Evolutionary conservation across 2,888 invertebrate genomes (phyloP).

Genomic region (Agrochola lota): DNA sequence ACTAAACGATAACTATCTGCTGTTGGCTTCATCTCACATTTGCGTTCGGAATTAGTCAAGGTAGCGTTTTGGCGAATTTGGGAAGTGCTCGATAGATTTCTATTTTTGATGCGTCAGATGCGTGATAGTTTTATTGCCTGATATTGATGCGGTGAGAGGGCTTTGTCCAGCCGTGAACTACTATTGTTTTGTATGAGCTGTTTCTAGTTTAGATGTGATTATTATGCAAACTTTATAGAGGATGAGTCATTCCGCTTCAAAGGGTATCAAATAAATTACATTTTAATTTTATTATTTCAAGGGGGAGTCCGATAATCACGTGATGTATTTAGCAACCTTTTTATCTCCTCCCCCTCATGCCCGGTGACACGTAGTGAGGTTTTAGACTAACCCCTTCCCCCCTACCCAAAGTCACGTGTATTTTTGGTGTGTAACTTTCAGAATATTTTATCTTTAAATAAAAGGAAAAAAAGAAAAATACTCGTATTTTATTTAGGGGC

Average conservation of each 20-base stretch:
- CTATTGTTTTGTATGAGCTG: conserved; percentile 2
- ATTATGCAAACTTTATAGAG: not conserved
- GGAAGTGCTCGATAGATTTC: conserved; percentile 17
- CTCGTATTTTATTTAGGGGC: no score
- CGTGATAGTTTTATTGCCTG: conserved; percentile 4
- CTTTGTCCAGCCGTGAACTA: conserved; percentile 10
- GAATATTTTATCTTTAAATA: no score
- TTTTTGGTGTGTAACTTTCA: no score
- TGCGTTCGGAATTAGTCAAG: conserved; percentile 46
- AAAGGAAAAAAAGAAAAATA: no score
- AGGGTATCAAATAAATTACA: not conserved
- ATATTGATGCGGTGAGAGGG: not conserved
- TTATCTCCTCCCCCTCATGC: no score
- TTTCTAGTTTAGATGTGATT: conserved; percentile 1
- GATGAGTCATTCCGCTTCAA: not conserved
- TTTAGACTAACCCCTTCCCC: no score
- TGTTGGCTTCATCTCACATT: conserved; percentile 52
- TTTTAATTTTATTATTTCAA: not conserved
- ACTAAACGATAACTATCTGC: conserved; percentile 60
- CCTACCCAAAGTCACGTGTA: no score
- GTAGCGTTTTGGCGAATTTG: conserved; percentile 35
- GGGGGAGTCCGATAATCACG: no score
- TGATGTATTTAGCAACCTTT: no score
- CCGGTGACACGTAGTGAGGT: no score
- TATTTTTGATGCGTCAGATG: conserved; percentile 14